phyloP scores from a whole-genome alignment of 1,140 invertebrate species.

The Oreohelix idahoensis region DNA sequence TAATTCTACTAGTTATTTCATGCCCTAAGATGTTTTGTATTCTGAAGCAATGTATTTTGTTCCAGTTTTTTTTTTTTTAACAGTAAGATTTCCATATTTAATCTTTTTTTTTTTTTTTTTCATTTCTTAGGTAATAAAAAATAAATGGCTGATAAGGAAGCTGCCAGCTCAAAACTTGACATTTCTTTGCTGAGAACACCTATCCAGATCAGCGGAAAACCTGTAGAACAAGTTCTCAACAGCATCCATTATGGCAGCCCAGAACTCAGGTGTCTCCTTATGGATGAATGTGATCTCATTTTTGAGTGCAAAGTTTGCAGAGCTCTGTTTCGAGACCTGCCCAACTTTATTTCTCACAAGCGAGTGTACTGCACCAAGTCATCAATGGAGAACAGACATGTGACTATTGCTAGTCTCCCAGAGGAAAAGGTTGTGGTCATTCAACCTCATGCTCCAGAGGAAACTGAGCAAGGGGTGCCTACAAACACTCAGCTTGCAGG shows the following conservation, averaged over 20 bases:
- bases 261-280: constrained; percentile 77
- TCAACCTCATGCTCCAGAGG: constrained; percentile 56
- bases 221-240: constrained; percentile 62
- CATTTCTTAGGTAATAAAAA: background rate
- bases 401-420: constrained; percentile 14
- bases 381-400: constrained; percentile 35
- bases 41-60: no score
- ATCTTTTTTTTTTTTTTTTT: background rate
- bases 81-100: no score
- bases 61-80: no score
- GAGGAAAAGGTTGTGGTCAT: constrained; percentile 60
- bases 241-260: constrained; percentile 63
- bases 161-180: constrained; percentile 3
- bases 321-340: constrained; percentile 86
- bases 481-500: background rate
- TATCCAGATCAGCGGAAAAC: constrained; percentile 55
- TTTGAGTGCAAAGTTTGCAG: constrained; percentile 88
- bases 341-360: constrained; percentile 89
- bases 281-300: constrained; percentile 86
- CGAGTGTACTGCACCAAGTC: constrained; percentile 81
- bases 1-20: no score
- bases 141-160: constrained; percentile 15
- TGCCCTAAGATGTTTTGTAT: no score
- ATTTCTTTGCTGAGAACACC: constrained; percentile 46
- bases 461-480: constrained; percentile 17